Percentiles rank a stretch among this genome's conserved stretches.
phyloP scores from a whole-genome alignment of 2,888 invertebrate genomes.

The Disparrhopalites patrizii region DNA sequence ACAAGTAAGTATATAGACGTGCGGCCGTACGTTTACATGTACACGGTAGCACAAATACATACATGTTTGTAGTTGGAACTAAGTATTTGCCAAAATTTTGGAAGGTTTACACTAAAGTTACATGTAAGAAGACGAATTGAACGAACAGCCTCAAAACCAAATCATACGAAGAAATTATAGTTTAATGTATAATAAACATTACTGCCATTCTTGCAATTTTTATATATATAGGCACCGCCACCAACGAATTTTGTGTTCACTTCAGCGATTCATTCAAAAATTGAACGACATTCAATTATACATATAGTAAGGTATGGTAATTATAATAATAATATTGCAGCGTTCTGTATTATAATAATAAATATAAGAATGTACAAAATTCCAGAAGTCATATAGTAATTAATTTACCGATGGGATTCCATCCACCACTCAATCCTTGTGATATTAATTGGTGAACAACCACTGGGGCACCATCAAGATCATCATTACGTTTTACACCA shows the following conservation, averaged over 20 bases:
- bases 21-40: conserved; percentile 12
- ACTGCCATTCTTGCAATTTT: not conserved
- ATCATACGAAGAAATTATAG: not conserved
- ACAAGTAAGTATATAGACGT: too few relatives aligned
- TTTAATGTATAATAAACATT: conserved; percentile 6
- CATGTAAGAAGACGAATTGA: not conserved
- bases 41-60: conserved; percentile 18
- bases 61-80: too few relatives aligned
- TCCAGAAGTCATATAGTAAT: not conserved
- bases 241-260: conserved; percentile 8
- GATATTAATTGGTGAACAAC: not conserved
- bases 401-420: not conserved
- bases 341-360: not conserved
- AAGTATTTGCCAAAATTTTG: too few relatives aligned
- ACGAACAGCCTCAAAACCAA: not conserved
- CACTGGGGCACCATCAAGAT: not conserved
- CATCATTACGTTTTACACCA: too few relatives aligned
- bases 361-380: too few relatives aligned
- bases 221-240: conserved; percentile 2
- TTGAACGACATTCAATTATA: not conserved
- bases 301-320: too few relatives aligned
- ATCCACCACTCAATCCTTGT: conserved; percentile 1
- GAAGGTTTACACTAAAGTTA: not conserved
- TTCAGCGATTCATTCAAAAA: conserved; percentile 4
- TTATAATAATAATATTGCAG: conserved; percentile 6